A percentile compares a stretch with the other conserved stretches of the same genome.
phyloP scores from a whole-genome alignment of 92 coral and sea anemone genomes.

The Meandrina meandrites region DNA sequence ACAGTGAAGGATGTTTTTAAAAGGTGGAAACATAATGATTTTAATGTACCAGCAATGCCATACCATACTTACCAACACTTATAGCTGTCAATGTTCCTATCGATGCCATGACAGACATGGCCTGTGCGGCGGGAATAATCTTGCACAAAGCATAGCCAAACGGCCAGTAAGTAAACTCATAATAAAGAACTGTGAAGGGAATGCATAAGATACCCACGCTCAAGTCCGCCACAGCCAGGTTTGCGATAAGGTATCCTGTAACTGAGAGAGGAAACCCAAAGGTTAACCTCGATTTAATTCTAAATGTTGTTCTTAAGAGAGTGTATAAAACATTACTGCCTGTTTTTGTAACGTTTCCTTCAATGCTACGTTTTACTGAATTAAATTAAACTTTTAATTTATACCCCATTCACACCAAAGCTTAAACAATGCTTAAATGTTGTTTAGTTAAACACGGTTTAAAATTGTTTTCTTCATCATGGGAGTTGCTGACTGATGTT shows the following conservation, averaged over 20 bases:
- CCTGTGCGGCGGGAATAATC: slow-evolving; percentile 80
- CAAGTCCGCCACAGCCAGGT: slow-evolving; percentile 92
- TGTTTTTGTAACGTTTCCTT: too few relatives aligned
- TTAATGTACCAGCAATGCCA: not conserved
- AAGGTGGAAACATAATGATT: not conserved
- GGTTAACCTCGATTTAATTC: not conserved
- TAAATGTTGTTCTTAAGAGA: not conserved
- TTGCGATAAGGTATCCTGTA: slow-evolving; percentile 94
- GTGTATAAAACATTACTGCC: too few relatives aligned
- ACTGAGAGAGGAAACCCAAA: slow-evolving; percentile 44
- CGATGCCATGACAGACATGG: slow-evolving; percentile 93
- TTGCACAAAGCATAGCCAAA: slow-evolving; percentile 93
- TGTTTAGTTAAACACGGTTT: too few relatives aligned
- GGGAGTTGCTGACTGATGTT: too few relatives aligned
- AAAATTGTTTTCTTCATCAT: too few relatives aligned
- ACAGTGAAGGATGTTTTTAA: not conserved
- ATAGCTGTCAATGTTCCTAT: slow-evolving; percentile 89
- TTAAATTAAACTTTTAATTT: too few relatives aligned
- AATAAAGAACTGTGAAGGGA: slow-evolving; percentile 85
- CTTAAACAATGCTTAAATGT: too few relatives aligned
- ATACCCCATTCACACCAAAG: too few relatives aligned
- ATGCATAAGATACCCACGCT: slow-evolving; percentile 86
- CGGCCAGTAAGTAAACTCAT: slow-evolving; percentile 85
- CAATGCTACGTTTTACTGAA: too few relatives aligned
- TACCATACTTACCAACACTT: slow-evolving; percentile 79